A percentile compares a stretch with the other conserved stretches of the same genome.
These are phyloP conservation scores for Sphenopsis melanotis DNA, from an alignment of 2,797 vertebrate genomes.

Conservation along the genomic window DNA sequence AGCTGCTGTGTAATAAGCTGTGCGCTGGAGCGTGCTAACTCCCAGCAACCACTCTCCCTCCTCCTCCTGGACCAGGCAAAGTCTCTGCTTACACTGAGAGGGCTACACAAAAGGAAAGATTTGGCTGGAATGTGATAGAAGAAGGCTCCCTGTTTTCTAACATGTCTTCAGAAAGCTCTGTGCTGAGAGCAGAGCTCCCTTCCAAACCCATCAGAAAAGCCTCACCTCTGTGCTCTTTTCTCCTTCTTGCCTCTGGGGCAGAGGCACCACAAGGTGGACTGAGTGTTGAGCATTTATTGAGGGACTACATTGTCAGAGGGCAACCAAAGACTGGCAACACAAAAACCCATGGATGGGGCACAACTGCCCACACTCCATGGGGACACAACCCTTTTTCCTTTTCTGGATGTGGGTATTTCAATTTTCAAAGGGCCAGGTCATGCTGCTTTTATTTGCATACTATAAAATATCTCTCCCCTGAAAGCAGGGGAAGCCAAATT, in stretches of 20 bases:
- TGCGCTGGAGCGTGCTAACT: rapidly evolving
- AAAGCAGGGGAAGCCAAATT: neutral
- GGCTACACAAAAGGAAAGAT: neutral
- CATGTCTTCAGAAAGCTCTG: neutral
- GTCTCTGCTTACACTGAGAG: neutral
- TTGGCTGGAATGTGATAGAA: neutral
- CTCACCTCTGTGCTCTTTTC: neutral
- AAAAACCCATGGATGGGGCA: neutral
- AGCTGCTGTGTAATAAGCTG: neutral
- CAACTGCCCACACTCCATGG: rapidly evolving
- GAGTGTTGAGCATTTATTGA: neutral
- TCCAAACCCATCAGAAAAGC: neutral
- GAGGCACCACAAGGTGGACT: neutral
- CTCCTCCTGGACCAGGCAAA: neutral
- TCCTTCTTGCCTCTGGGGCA: rapidly evolving
- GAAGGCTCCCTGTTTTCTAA: neutral
- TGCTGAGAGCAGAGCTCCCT: neutral
- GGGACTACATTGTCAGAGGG: neutral
- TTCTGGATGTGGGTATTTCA: neutral
- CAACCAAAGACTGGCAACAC: neutral
- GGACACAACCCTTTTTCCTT: neutral
- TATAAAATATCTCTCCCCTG: neutral
- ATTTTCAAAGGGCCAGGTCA: rapidly evolving
- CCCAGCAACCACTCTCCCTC: neutral
- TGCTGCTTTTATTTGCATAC: neutral